Conservation (phyloP, 2,113 vertebrate species). For the Amphilophus citrinellus region DNA sequence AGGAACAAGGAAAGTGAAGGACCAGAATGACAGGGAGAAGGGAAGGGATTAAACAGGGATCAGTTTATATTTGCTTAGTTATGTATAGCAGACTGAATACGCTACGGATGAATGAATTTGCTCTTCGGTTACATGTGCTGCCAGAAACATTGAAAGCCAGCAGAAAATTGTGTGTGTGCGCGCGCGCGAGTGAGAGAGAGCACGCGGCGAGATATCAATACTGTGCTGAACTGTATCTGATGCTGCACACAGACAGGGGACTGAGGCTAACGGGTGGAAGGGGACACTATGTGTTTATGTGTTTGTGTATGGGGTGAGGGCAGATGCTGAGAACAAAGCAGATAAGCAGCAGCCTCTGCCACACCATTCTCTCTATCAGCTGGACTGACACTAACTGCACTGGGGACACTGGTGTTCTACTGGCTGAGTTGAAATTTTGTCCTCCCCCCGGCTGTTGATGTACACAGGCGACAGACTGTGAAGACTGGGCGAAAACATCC, state of each 20-base stretch:
- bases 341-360: constrained; percentile 65
- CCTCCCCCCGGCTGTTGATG: constrained; percentile 6
- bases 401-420: constrained; percentile 26
- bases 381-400: constrained; percentile 38
- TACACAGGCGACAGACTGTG: background rate
- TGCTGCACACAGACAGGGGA: constrained; percentile 50
- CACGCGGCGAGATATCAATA: constrained; percentile 49
- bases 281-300: constrained; percentile 14
- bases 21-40: constrained; percentile 65
- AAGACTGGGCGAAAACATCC: background rate
- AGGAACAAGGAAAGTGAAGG: constrained; percentile 57
- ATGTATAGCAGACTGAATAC: constrained; percentile 62
- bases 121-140: constrained; percentile 50
- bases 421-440: constrained; percentile 29
- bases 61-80: constrained; percentile 73
- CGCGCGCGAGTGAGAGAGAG: constrained; percentile 13
- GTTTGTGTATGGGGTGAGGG: constrained; percentile 13
- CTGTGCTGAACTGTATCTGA: constrained; percentile 55
- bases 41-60: constrained; percentile 71
- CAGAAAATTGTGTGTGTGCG: constrained; percentile 10
- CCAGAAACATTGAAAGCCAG: constrained; percentile 51
- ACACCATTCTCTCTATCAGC: constrained; percentile 55
- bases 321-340: constrained; percentile 44
- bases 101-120: constrained; percentile 51
- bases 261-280: constrained; percentile 36